Conservation (phyloP, 1,140 invertebrate species). For the Cherax destructor region DNA sequence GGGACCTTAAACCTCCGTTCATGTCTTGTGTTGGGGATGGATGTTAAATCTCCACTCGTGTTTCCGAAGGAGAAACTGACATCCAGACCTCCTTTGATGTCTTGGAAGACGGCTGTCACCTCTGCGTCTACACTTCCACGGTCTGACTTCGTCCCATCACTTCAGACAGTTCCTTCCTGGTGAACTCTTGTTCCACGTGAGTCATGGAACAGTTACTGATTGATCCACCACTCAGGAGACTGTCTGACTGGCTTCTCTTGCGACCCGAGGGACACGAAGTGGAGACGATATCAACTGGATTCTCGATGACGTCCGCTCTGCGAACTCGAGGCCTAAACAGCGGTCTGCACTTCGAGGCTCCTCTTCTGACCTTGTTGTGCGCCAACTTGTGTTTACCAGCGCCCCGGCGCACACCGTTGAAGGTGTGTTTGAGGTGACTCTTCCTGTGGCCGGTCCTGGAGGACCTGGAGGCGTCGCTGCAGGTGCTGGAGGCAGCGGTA, state of each 20-base stretch:
- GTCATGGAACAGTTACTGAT: constrained; percentile 60
- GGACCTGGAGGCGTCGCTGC: not conserved
- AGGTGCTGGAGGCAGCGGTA: constrained; percentile 27
- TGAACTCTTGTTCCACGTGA: constrained; percentile 58
- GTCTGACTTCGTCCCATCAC: constrained; percentile 53
- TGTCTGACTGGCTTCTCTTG: constrained; percentile 55
- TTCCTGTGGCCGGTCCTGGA: not conserved
- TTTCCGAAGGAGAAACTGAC: too few species aligned
- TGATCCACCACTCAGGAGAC: constrained; percentile 49
- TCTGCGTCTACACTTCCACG: constrained; percentile 9
- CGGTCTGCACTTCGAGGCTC: constrained; percentile 4
- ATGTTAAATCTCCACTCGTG: too few species aligned
- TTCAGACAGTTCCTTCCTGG: constrained; percentile 56
- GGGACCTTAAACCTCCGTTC: too few species aligned
- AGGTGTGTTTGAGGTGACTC: constrained; percentile 1
- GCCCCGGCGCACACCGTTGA: not conserved
- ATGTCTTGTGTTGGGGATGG: too few species aligned
- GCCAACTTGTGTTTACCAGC: not conserved
- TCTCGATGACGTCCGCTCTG: constrained; percentile 27
- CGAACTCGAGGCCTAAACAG: constrained; percentile 15
- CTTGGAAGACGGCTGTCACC: too few species aligned
- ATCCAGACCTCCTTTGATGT: too few species aligned
- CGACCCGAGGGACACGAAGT: not conserved
- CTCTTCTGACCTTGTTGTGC: not conserved
- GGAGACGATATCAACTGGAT: constrained; percentile 34